phyloP scores from a whole-genome alignment of 2,797 vertebrate genomes.

The Choloepus didactylus region DNA sequence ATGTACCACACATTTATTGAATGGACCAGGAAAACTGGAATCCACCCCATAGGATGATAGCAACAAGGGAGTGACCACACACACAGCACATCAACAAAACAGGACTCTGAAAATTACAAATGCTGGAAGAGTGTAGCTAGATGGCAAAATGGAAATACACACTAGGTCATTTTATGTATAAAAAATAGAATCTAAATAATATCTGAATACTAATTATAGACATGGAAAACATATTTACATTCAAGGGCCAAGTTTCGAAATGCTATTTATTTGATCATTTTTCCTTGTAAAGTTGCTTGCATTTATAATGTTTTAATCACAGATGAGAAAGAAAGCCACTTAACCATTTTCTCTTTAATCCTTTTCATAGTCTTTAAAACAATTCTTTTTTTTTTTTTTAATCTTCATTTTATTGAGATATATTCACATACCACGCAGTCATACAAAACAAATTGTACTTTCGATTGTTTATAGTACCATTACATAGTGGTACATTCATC shows the following conservation, averaged over 20 bases:
- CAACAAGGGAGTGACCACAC: not conserved
- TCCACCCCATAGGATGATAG: not conserved
- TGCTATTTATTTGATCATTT: not conserved
- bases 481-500: no score
- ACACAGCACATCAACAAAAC: rapidly evolving
- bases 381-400: not conserved
- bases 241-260: not conserved
- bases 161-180: not conserved
- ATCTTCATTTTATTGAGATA: no score
- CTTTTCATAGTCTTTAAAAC: conserved; percentile 7
- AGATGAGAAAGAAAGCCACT: not conserved
- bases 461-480: no score
- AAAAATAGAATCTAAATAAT: not conserved
- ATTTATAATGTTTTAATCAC: not conserved
- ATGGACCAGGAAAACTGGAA: not conserved
- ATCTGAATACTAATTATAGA: not conserved
- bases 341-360: not conserved
- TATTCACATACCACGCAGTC: no score
- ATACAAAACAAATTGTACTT: no score
- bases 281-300: not conserved
- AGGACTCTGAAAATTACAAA: not conserved
- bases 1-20: not conserved
- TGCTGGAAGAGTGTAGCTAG: not conserved
- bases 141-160: not conserved
- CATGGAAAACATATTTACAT: not conserved